Conservation (phyloP, 2,797 vertebrate genomes). For the Chelonia mydas region DNA sequence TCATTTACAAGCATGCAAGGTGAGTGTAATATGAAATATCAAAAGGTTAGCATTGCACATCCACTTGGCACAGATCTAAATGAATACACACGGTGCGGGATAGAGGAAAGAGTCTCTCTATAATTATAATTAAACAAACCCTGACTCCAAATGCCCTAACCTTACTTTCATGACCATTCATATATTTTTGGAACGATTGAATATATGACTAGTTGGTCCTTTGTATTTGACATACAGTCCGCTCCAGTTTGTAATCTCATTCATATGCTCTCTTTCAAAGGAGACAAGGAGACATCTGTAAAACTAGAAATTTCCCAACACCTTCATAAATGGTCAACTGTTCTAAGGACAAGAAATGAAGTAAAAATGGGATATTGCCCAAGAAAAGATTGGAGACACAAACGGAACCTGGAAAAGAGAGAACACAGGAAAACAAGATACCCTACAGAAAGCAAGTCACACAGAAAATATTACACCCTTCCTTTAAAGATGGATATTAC, state of each 20-base stretch:
- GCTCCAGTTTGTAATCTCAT: not conserved
- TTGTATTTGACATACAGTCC: not conserved
- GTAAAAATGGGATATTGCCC: slow-evolving; percentile 26
- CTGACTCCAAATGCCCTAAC: not conserved
- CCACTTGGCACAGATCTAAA: not conserved
- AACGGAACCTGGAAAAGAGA: slow-evolving; percentile 58
- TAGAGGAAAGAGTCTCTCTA: not conserved
- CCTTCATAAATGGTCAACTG: slow-evolving; percentile 22
- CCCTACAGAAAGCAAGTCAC: slow-evolving; percentile 43
- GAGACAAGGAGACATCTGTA: slow-evolving; percentile 8
- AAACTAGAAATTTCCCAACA: slow-evolving; percentile 13
- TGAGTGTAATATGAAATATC: no score
- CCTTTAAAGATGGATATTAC: slow-evolving; percentile 42
- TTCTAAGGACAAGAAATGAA: slow-evolving; percentile 48
- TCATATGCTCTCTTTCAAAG: not conserved
- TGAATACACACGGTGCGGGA: not conserved
- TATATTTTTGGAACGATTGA: not conserved
- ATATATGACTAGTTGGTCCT: not conserved
- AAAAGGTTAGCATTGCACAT: not conserved
- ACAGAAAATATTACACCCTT: slow-evolving; percentile 63
- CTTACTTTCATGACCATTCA: not conserved
- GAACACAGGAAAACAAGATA: slow-evolving; percentile 54
- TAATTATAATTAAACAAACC: not conserved
- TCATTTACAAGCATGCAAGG: no score
- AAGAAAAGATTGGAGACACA: slow-evolving; percentile 38